Percentiles rank a stretch among this genome's conserved stretches.
Evolutionary conservation across 2,797 vertebrate genomes (phyloP).

Genomic region (Girardinus metallicus): DNA sequence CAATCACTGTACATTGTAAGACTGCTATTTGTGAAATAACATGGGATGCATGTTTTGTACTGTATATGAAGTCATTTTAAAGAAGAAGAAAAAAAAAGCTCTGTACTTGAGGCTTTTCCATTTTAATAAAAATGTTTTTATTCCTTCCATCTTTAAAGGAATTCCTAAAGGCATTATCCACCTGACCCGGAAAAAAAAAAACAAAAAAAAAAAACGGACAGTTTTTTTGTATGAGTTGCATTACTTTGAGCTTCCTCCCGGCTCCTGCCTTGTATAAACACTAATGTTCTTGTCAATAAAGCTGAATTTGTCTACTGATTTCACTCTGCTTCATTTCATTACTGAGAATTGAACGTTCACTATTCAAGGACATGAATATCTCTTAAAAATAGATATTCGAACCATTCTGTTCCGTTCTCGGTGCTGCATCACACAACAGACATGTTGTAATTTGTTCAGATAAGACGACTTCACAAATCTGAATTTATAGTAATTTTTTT

Average conservation of each 20-base stretch:
- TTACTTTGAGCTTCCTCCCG: conserved; percentile 73
- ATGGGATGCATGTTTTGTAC: conserved; percentile 81
- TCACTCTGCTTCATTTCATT: not conserved
- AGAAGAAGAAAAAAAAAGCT: conserved; percentile 17
- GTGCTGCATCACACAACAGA: not conserved
- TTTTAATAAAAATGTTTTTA: conserved; percentile 63
- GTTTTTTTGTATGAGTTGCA: conserved; percentile 72
- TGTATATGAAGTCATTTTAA: conserved; percentile 64
- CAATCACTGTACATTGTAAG: conserved; percentile 71
- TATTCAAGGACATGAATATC: not conserved
- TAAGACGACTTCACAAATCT: not conserved
- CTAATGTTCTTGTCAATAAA: conserved; percentile 81
- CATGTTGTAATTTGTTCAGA: not conserved
- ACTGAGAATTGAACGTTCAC: not conserved
- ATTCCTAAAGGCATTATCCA: conserved; percentile 41
- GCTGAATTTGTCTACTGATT: conserved; percentile 61
- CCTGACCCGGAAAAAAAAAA: not conserved
- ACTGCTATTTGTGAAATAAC: conserved; percentile 71
- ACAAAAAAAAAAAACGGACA: not conserved
- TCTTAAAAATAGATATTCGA: not conserved
- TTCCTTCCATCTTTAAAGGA: conserved; percentile 60
- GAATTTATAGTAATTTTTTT: not conserved
- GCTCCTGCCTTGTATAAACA: conserved; percentile 78
- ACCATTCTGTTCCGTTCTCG: not conserved
- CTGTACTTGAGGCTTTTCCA: conserved; percentile 52